These are phyloP conservation scores for Pollenia griseotomentosa DNA, from an alignment of 2,888 invertebrate species.

Conservation along the genomic window DNA sequence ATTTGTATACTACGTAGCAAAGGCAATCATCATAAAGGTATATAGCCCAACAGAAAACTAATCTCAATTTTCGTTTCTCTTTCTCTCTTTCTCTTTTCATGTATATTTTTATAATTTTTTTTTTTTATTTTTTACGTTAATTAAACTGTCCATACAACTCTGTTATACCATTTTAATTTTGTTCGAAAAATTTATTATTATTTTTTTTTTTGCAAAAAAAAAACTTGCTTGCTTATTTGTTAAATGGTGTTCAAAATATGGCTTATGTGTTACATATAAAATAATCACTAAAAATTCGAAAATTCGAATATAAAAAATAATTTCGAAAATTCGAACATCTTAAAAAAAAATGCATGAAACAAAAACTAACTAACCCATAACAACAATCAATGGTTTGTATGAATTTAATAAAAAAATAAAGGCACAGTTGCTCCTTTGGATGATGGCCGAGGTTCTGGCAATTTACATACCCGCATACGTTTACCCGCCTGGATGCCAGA, in stretches of 20 bases:
- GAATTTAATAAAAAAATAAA: constrained; percentile 79
- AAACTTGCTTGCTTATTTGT: constrained; percentile 69
- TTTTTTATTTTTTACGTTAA: constrained; percentile 52
- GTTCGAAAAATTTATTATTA: constrained; percentile 54
- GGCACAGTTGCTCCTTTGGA: constrained; percentile 93
- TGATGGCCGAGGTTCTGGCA: constrained; percentile 85
- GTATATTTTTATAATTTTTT: constrained; percentile 26
- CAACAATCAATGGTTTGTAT: constrained; percentile 70
- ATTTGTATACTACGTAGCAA: constrained; percentile 95
- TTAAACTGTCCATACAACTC: constrained; percentile 68
- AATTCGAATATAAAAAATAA: not conserved
- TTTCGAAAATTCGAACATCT: not conserved
- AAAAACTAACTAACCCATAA: constrained; percentile 21
- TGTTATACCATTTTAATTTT: constrained; percentile 55
- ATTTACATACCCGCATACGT: constrained; percentile 85
- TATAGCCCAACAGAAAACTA: constrained; percentile 78
- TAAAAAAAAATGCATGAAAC: constrained; percentile 49
- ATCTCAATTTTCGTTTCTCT: constrained; percentile 79
- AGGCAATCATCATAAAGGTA: constrained; percentile 93
- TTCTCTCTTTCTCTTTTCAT: constrained; percentile 75
- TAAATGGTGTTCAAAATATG: constrained; percentile 69
- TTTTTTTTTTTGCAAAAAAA: constrained; percentile 44
- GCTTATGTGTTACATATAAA: constrained; percentile 69
- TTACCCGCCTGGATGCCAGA: constrained; percentile 91
- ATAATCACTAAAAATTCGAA: constrained; percentile 59